Evolutionary conservation across 2,113 vertebrate species (phyloP).

Genomic region (Amphiprion percula): DNA sequence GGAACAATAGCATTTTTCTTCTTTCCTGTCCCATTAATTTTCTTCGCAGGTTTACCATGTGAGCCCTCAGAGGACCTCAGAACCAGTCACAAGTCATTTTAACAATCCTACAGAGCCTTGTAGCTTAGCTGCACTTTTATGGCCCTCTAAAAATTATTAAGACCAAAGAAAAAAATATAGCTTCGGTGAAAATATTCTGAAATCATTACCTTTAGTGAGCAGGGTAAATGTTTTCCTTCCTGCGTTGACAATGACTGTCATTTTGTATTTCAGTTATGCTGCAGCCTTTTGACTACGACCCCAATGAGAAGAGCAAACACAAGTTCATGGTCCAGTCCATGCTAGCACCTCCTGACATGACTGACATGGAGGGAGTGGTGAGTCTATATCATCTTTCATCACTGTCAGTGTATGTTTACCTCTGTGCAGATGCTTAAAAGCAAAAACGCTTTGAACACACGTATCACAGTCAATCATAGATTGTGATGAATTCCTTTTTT

Average conservation of each 20-base stretch:
- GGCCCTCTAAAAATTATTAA: background rate
- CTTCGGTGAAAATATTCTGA: background rate
- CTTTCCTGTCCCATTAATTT: background rate
- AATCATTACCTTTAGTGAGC: background rate
- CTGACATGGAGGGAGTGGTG: slow-evolving; percentile 99
- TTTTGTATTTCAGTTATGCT: slow-evolving; percentile 94
- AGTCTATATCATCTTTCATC: slow-evolving; percentile 78
- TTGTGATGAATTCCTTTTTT: background rate
- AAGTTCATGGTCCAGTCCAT: slow-evolving; percentile 99
- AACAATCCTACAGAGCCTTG: background rate
- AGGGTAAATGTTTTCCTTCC: background rate
- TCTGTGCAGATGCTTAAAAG: background rate
- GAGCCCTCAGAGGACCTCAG: background rate
- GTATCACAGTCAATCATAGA: background rate
- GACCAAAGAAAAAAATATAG: background rate
- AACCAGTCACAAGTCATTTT: background rate
- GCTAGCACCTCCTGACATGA: slow-evolving; percentile 95
- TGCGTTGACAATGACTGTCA: slow-evolving; percentile 16
- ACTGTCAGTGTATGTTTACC: background rate
- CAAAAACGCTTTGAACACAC: background rate
- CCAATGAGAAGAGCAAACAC: slow-evolving; percentile 99
- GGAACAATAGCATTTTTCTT: background rate
- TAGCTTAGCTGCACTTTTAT: background rate
- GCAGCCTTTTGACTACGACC: slow-evolving; percentile 99
- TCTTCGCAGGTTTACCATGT: background rate